These are phyloP conservation scores for Elymnias hypermnestra DNA, from an alignment of 1,140 invertebrate genomes.

Conservation along the genomic window DNA sequence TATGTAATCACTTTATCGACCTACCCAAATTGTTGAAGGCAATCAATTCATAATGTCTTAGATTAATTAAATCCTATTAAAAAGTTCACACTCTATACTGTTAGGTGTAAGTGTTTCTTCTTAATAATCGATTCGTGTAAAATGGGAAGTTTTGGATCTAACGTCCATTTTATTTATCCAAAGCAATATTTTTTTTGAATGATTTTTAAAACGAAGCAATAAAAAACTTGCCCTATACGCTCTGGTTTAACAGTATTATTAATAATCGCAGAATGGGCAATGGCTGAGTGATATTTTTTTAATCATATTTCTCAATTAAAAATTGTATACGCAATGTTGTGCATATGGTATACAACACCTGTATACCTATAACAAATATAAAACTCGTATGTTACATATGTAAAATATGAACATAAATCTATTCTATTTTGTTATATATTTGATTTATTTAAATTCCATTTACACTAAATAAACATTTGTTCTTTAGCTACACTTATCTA, in stretches of 20 bases:
- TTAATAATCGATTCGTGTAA: constrained; percentile 30
- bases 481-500: too few relatives aligned
- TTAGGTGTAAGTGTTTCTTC: constrained; percentile 57
- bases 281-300: constrained; percentile 27
- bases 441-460: too few relatives aligned
- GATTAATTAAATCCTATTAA: constrained; percentile 22
- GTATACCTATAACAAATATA: too few relatives aligned
- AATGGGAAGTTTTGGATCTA: constrained; percentile 49
- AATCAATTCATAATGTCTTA: too few relatives aligned
- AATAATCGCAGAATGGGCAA: constrained; percentile 23
- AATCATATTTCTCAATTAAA: not conserved
- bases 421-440: too few relatives aligned
- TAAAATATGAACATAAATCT: too few relatives aligned
- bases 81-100: constrained; percentile 26
- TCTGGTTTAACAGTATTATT: constrained; percentile 55
- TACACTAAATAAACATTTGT: too few relatives aligned
- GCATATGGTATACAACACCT: too few relatives aligned
- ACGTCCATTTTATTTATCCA: constrained; percentile 44
- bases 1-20: constrained; percentile 27
- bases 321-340: not conserved
- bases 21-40: too few relatives aligned
- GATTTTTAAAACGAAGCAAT: constrained; percentile 38
- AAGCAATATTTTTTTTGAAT: constrained; percentile 46
- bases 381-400: too few relatives aligned
- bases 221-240: constrained; percentile 33